These are phyloP conservation scores for Pteropus rufus DNA, from an alignment of 2,797 vertebrate genomes.

Conservation along the genomic window DNA sequence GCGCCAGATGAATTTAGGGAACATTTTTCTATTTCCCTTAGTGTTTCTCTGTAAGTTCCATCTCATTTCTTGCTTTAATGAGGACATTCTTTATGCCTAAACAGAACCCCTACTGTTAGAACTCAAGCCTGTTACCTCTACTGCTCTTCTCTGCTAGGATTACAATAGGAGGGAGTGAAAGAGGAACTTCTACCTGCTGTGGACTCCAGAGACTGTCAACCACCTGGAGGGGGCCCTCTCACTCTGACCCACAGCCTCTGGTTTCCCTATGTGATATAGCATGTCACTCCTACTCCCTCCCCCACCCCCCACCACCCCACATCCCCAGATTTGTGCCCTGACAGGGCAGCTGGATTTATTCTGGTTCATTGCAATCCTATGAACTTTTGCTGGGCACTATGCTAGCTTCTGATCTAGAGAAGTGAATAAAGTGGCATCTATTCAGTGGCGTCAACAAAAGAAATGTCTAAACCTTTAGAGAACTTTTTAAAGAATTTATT, in stretches of 20 bases:
- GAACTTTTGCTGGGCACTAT: not conserved
- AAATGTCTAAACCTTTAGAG: not conserved
- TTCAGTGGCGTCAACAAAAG: not conserved
- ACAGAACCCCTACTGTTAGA: constrained; percentile 52
- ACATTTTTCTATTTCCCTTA: constrained; percentile 57
- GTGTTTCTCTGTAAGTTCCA: constrained; percentile 63
- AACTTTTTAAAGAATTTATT: not conserved
- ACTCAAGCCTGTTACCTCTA: not conserved
- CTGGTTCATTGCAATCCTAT: not conserved
- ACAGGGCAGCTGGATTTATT: not conserved
- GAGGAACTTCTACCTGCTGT: not conserved
- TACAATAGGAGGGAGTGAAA: not conserved
- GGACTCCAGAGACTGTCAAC: not conserved
- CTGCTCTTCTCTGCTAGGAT: not conserved
- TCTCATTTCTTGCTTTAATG: constrained; percentile 67
- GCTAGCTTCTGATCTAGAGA: not conserved
- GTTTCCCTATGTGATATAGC: not conserved
- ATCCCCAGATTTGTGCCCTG: no score
- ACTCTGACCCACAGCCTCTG: not conserved
- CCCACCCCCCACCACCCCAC: fast-evolving
- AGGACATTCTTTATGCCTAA: constrained; percentile 54
- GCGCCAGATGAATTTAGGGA: constrained; percentile 12
- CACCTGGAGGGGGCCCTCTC: not conserved
- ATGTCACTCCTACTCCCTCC: not conserved
- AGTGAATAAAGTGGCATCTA: not conserved